These are phyloP conservation scores for Neoascia interrupta DNA, from an alignment of 2,888 invertebrate genomes.

Conservation along the genomic window DNA sequence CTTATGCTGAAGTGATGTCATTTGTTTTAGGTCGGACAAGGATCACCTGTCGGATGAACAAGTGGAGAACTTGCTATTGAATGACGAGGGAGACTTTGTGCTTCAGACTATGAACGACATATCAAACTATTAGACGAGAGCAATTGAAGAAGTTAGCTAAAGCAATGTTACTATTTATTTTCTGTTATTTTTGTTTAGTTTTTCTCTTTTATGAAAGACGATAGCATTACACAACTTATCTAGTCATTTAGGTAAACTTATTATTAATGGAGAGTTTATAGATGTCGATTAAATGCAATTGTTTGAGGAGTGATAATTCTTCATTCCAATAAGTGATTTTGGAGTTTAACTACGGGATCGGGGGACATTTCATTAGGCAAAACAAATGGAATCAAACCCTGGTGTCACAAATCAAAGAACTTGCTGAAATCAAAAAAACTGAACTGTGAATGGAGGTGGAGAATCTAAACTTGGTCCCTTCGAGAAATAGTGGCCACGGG, in stretches of 20 bases:
- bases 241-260: conserved; percentile 62
- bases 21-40: conserved; percentile 76
- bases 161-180: conserved; percentile 59
- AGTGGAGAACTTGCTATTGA: conserved; percentile 79
- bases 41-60: conserved; percentile 79
- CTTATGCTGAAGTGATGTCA: not conserved
- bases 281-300: conserved; percentile 60
- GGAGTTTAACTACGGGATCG: no score
- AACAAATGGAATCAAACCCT: no score
- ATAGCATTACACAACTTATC: conserved; percentile 34
- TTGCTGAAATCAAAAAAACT: no score
- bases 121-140: conserved; percentile 68
- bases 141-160: conserved; percentile 46
- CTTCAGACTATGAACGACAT: conserved; percentile 69
- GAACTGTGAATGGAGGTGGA: no score
- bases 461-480: no score
- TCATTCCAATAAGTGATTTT: conserved; percentile 44
- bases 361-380: no score
- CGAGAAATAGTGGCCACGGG: no score
- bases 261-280: conserved; percentile 57
- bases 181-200: conserved; percentile 57
- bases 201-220: conserved; percentile 66
- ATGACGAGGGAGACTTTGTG: conserved; percentile 75
- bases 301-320: conserved; percentile 58
- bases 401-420: no score